These are phyloP conservation scores for Agelas oroides DNA, from an alignment of 37 sponge, comb jelly and placozoan species.

Conservation along the genomic window DNA sequence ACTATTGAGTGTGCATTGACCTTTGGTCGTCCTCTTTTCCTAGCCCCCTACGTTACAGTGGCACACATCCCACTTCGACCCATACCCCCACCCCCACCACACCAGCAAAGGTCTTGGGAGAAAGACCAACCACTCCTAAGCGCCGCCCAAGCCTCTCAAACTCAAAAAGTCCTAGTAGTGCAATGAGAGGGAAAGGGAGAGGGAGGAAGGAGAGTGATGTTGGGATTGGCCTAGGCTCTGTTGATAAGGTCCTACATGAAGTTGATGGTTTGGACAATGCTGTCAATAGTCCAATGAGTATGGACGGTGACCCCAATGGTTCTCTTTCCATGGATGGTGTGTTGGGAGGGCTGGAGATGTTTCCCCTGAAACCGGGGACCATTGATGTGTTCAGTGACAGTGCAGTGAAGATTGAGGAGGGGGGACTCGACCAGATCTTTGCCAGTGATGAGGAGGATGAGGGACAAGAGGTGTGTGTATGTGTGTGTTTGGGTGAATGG, in stretches of 20 bases:
- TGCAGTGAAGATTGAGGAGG: slow-evolving; percentile 51
- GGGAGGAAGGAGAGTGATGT: too few species aligned
- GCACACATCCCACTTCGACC: too few species aligned
- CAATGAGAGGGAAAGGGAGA: too few species aligned
- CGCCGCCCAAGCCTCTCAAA: too few species aligned
- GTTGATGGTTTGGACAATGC: background rate
- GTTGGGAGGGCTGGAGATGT: too few species aligned
- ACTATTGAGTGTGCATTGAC: too few species aligned
- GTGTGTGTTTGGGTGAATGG: background rate
- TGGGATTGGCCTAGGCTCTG: background rate
- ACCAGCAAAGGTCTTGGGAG: too few species aligned
- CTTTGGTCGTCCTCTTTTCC: too few species aligned
- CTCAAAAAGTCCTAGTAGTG: too few species aligned
- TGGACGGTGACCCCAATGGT: background rate
- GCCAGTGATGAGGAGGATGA: slow-evolving; percentile 72
- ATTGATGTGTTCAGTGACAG: slow-evolving; percentile 58
- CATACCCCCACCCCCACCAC: too few species aligned
- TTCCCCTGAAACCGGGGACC: slow-evolving; percentile 3
- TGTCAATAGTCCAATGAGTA: slow-evolving; percentile 14
- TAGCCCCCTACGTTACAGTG: too few species aligned
- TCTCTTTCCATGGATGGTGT: background rate
- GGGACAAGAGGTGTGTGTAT: slow-evolving; percentile 23
- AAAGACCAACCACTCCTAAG: too few species aligned
- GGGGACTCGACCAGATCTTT: slow-evolving; percentile 49
- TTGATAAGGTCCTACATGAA: background rate